Base-by-base conservation (phyloP, 1,140 invertebrate species). In the Eueides isabella region DNA sequence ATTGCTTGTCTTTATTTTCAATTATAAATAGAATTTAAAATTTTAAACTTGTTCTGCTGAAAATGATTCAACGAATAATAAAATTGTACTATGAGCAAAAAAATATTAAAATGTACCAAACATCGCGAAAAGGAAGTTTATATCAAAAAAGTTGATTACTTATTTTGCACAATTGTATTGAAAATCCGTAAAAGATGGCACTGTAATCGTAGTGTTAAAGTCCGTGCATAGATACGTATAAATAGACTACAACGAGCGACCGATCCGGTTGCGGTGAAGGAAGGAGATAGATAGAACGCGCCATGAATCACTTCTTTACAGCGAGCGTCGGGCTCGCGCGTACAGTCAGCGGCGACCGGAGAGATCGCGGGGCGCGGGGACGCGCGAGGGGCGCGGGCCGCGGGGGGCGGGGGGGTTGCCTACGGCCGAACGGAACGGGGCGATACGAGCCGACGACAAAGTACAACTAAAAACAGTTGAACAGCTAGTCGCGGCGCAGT, bases 221-320 rank as follows among this genome's bases (percentile, higher is more conserved):
- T 91, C 88, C 87, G 87, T 87, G 85, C 86, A 89, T 88, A 91
- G 85, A 89, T 90, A 89, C 80, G 80, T 88, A 91, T 90, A 91
- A 92, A 92, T 92, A 92, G 90, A 91, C 91, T 92, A 92, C 87
- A 84, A 87, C 90, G 90, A 88, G 90, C 89, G 87, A 91, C 88
- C 91, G 91, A 92, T 92, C 91, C 91, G 91, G 90, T 92, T 92
- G 89, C 87, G 89, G 85, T 82, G 90, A 90, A 92, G 88, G 90
- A 93, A 90, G 85, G 91, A 93, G 91, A 93, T 90, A 92, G 91
- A 92, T 92, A 92, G 86, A 92, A 90, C 88, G 89, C 91, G 86
- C 90, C 90, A 91, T 93, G 91, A 93, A 93, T 92, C 91, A 92
- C 90, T 92, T 91, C 87, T 88, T 81, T 80, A 71, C 86, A 85